Base-by-base conservation (phyloP, 2,797 vertebrate genomes). In the Eulemur mongoz region DNA sequence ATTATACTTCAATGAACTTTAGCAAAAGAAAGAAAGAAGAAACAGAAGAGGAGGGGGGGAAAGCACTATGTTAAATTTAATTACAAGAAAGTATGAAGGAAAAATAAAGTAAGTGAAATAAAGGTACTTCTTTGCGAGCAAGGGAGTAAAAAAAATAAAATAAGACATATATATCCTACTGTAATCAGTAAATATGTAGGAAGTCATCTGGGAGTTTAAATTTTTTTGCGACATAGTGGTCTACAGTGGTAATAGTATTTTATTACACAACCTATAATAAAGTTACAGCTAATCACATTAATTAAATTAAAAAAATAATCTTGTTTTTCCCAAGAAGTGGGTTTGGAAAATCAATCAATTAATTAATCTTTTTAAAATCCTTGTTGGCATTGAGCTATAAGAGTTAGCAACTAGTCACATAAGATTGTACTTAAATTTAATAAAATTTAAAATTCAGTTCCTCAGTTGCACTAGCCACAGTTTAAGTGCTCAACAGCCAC, bases 31-130 rank as follows among this genome's bases (percentile, higher is more conserved):
- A 81, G 23, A 67, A 79, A 84, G 18, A 45, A 40, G 20, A n/a
- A 20, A 35, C 38, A 30, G 14, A 70, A 20, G 20, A 52, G 48
- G 35, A 7, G 27, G 2, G 10, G 40, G 17, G 1, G 15, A 23
- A 76, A 59, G 65, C 25, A 75, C 18, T 45, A 81, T 22, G 30
- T 35, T 81, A 84, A 95, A 73, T 88, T 87, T 79, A 81, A 81
- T 69, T 40, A 79, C 48, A 90, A 82, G 70, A 67, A 91, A 73
- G 10, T 43, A 69, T 54, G 30, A 61, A 91, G 25, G 20, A 79
- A 79, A 85, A 91, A 72, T 70, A 50, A 94, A 90, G n/a, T n/a
- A 93, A 82, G 25, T 32, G 30, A 86, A 84, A 76, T 85, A 93
- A 76, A 92, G 54, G 61, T 48, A 80, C 32, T 93, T 83, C 59